These are phyloP conservation scores for Coptodon bakossiorum DNA, from an alignment of 2,113 vertebrate genomes.

Conservation along the genomic window DNA sequence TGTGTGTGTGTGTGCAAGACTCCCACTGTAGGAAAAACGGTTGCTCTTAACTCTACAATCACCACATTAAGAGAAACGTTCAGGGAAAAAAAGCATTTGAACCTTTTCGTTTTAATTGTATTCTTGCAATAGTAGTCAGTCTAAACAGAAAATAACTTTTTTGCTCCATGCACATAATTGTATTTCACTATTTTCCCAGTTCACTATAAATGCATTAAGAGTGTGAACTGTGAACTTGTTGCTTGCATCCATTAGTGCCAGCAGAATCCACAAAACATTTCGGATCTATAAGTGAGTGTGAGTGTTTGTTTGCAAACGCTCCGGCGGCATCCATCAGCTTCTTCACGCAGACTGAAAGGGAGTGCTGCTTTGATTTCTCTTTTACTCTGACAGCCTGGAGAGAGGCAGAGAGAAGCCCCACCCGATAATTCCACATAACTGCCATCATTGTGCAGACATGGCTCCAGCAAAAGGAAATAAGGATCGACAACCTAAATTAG, in stretches of 20 bases:
- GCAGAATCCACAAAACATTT: neutral
- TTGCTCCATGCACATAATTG: neutral
- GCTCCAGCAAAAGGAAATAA: neutral
- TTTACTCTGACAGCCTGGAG: neutral
- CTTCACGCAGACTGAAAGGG: neutral
- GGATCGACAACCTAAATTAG: neutral
- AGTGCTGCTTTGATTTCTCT: constrained; percentile 1
- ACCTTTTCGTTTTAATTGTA: neutral
- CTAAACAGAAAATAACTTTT: neutral
- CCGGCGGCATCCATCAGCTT: neutral
- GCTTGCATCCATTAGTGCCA: constrained; percentile 9
- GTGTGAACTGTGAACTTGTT: constrained; percentile 38
- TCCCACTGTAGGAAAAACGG: neutral
- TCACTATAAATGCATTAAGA: neutral
- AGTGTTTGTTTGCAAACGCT: neutral
- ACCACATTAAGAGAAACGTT: neutral
- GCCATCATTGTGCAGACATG: neutral
- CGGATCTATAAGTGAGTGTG: neutral
- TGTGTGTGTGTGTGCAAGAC: neutral
- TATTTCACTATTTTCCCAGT: neutral
- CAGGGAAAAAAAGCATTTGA: fast-evolving
- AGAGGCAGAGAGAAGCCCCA: constrained; percentile 21
- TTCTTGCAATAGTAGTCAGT: neutral
- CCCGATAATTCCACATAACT: constrained; percentile 16
- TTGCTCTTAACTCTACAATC: neutral